phyloP scores from a whole-genome alignment of 2,797 vertebrate genomes.

The Clarias laeviceps region DNA sequence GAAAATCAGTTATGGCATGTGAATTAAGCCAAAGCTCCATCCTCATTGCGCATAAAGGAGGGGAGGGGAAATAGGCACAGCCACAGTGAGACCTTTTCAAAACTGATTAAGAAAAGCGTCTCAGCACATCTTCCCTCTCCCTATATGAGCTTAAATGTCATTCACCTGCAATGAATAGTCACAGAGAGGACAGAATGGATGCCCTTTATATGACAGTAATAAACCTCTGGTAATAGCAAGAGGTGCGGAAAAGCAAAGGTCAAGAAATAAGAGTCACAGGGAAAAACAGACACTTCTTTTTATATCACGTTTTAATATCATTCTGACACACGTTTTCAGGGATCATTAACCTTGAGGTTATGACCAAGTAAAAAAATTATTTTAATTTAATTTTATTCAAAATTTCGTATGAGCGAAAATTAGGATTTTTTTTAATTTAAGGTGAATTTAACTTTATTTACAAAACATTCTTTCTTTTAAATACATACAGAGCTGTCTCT shows the following conservation, averaged over 20 bases:
- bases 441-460: no score
- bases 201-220: conserved; percentile 42
- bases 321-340: background rate
- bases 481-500: no score
- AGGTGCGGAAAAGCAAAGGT: conserved; percentile 35
- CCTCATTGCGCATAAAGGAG: conserved; percentile 44
- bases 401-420: no score
- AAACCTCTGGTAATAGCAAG: conserved; percentile 34
- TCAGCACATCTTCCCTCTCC: conserved; percentile 40
- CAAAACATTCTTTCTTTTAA: no score
- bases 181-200: conserved; percentile 10
- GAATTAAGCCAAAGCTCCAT: conserved; percentile 50
- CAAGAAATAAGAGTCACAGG: conserved; percentile 29
- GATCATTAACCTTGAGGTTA: background rate
- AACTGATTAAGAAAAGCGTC: conserved; percentile 48
- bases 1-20: conserved; percentile 59
- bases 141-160: conserved; percentile 46
- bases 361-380: no score
- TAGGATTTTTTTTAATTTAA: no score
- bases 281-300: background rate
- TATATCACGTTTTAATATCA: conserved; percentile 35
- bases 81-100: conserved; percentile 57
- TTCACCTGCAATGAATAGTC: conserved; percentile 39
- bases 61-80: conserved; percentile 19
- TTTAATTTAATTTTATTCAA: no score